Evolutionary conservation across 2,797 vertebrate species (phyloP), one percentile per base, ranked within the genome.

Genomic region (Eutrigla gurnardus): DNA sequence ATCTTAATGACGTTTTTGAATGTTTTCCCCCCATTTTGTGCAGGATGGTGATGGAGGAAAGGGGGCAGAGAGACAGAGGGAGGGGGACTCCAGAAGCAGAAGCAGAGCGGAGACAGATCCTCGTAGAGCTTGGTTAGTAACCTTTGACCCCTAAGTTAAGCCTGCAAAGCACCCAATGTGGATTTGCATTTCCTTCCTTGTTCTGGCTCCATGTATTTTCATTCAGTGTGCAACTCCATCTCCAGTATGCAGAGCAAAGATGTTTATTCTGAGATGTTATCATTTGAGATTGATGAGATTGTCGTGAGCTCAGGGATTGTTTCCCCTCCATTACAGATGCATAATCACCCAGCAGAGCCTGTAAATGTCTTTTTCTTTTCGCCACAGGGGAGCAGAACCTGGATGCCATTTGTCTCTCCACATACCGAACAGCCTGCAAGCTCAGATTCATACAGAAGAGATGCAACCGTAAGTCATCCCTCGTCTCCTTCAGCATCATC

Each of bases 391-490:
- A 96, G 39, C 95, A 98, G 93, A 96, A 98, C 91, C 96, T 97
- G 57, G 97, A 99, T 78, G 93, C 94, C 82, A 97, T 99, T 89
- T 93, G 96, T 73, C 95, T 98, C 0, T 98, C 97, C 11, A 96
- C 97, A 0, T 98, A 99, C 42, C 96, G 97, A 75, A 98, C 97
- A 32, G 96, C 96, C 78, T 98, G 97, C 89, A 99, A 99, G 77
- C 95, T 99, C 83, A 89, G 97, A 83, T 98, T 97, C 85, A 93
- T 99, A 40, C 97, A 99, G 85, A 98, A 97, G 85, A 94, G 95
- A 87, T 98, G 97, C 88, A 97, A 98, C 90, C 84, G 97, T 99
- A 93, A 97, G 97, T 97, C 42, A 6, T 6, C 8, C 7, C 55
- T 53, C 52, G 13, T 57, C 12, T 73, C 0, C 57, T 59, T 59